Percentiles rank a stretch among this genome's conserved stretches.
phyloP scores from a whole-genome alignment of 2,797 vertebrate species.

The Chloroceryle amazona region DNA sequence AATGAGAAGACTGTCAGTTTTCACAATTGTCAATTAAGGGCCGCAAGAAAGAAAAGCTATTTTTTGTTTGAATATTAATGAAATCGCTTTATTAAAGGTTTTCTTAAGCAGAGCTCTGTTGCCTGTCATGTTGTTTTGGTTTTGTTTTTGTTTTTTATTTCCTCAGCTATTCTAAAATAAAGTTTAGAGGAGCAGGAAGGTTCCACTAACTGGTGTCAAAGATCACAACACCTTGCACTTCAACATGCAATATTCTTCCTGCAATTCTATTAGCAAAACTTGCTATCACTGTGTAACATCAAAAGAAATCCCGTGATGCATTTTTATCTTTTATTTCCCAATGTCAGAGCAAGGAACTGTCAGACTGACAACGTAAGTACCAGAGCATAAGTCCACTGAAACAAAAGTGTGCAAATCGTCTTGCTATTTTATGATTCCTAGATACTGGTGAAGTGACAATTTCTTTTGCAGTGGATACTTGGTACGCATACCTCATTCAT shows the following conservation, averaged over 20 bases:
- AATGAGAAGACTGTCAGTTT: background rate
- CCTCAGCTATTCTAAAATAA: background rate
- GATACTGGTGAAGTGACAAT: background rate
- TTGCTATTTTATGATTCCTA: background rate
- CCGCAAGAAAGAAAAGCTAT: background rate
- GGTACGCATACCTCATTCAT: background rate
- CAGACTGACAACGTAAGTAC: background rate
- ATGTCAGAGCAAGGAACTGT: background rate
- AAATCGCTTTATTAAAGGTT: background rate
- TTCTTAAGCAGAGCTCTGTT: background rate
- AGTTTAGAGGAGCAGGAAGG: background rate
- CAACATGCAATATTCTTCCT: background rate
- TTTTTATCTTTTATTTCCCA: background rate
- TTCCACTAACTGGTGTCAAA: background rate
- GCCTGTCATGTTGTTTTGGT: too few relatives aligned
- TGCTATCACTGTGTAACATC: background rate
- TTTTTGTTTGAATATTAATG: background rate
- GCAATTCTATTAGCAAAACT: background rate
- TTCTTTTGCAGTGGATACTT: background rate
- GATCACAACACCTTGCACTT: background rate
- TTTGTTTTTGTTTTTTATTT: background rate
- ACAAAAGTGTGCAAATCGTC: background rate
- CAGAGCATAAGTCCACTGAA: background rate
- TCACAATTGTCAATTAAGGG: background rate
- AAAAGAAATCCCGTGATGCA: background rate